phyloP scores from a whole-genome alignment of 2,888 invertebrate species.

The Ochlodes sylvanus region DNA sequence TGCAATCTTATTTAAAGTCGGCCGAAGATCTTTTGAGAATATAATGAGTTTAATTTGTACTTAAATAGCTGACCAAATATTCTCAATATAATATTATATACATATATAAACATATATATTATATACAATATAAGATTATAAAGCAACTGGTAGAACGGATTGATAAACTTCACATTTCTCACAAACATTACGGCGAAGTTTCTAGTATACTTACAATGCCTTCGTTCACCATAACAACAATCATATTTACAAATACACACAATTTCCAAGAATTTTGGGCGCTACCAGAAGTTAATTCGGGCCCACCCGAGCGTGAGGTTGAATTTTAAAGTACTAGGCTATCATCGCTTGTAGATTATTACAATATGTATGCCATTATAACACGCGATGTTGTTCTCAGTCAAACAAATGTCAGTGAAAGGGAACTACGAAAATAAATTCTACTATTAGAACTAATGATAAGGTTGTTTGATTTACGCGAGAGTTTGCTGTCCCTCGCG shows the following conservation, averaged over 20 bases:
- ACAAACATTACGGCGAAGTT: background rate
- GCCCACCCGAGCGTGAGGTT: background rate
- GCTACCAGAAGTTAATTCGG: background rate
- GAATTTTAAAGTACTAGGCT: background rate
- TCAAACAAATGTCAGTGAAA: conserved; percentile 10
- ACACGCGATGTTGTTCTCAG: conserved; percentile 5
- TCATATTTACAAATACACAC: conserved; percentile 2
- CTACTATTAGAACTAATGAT: conserved; percentile 12
- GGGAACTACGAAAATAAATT: conserved; percentile 5
- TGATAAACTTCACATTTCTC: no score
- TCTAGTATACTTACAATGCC: background rate
- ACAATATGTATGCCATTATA: conserved; percentile 9
- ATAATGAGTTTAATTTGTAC: no score
- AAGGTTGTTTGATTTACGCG: conserved; percentile 12
- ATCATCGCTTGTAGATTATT: conserved; percentile 3
- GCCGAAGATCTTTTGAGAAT: no score
- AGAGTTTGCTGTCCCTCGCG: conserved; percentile 5
- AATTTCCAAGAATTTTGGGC: background rate
- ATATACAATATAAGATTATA: no score
- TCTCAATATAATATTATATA: no score
- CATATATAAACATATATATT: no score
- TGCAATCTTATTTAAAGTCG: no score
- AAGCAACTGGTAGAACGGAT: no score
- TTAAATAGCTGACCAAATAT: no score
- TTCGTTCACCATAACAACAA: background rate